These are phyloP conservation scores for Pseudanteris insignis DNA, from an alignment of 2,888 invertebrate genomes.

Conservation along the genomic window DNA sequence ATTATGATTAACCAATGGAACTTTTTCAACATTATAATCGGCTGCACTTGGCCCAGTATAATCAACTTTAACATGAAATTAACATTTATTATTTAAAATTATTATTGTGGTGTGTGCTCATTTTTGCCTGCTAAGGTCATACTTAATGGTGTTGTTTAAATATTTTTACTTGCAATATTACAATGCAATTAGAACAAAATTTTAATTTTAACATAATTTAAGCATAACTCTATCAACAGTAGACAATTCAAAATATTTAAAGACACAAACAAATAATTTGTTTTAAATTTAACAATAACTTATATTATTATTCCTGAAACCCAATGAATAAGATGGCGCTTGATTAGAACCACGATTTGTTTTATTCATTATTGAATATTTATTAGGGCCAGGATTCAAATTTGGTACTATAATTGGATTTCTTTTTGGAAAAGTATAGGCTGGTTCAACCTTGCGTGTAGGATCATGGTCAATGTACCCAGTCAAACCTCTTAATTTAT, in stretches of 20 bases:
- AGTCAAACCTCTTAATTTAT: conserved; percentile 72
- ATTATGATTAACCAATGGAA: conserved; percentile 68
- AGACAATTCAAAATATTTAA: no score
- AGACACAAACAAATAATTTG: background rate
- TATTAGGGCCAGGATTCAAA: conserved; percentile 66
- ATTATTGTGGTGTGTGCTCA: no score
- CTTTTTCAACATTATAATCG: conserved; percentile 72
- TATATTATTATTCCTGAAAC: conserved; percentile 60
- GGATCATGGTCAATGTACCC: conserved; percentile 74
- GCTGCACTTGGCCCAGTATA: conserved; percentile 72
- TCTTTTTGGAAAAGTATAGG: conserved; percentile 71
- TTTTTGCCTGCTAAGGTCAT: no score
- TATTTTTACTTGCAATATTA: no score
- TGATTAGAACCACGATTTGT: conserved; percentile 66
- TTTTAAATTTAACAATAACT: no score
- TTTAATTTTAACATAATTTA: no score
- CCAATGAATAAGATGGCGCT: conserved; percentile 71
- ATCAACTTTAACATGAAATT: no score
- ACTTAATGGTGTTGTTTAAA: no score
- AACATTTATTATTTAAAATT: no score
- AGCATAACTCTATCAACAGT: no score
- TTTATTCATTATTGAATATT: conserved; percentile 68
- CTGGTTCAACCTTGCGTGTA: conserved; percentile 72
- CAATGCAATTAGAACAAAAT: no score
- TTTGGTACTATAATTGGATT: conserved; percentile 46